A percentile compares a stretch with the other conserved stretches of the same genome.
Conservation (phyloP, 1,140 invertebrate species). For the Procambarus virginalis region DNA sequence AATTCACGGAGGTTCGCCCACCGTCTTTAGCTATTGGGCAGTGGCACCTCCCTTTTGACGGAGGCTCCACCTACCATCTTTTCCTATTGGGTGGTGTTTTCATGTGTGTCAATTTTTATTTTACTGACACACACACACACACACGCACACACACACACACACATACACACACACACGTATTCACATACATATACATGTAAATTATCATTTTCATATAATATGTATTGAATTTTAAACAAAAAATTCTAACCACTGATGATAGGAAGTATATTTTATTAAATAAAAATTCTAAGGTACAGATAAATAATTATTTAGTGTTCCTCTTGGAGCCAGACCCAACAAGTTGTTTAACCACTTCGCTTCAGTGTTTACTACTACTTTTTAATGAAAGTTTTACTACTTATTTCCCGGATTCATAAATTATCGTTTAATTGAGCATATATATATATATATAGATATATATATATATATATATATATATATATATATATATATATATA, state of each 20-base stretch:
- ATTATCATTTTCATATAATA: background rate
- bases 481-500: constrained; percentile 30
- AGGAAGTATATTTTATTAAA: background rate
- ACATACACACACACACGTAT: too few species aligned
- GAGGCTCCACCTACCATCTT: background rate
- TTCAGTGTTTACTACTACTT: too few species aligned
- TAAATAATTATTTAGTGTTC: background rate
- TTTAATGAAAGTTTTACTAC: too few species aligned
- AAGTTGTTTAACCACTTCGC: too few species aligned
- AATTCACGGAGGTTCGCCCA: background rate
- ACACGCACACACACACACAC: too few species aligned
- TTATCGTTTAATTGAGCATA: background rate
- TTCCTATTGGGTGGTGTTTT: constrained; percentile 1
- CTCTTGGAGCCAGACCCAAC: background rate
- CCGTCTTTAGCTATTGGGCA: background rate
- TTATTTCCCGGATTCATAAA: too few species aligned
- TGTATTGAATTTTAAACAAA: background rate
- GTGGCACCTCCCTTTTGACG: background rate
- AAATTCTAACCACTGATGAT: background rate
- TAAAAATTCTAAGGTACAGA: background rate
- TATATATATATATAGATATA: constrained; percentile 23
- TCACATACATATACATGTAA: too few species aligned
- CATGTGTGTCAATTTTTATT: background rate
- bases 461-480: constrained; percentile 28
- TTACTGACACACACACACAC: background rate